Conservation (phyloP, 2,113 vertebrate genomes). For the Heterotis niloticus region DNA sequence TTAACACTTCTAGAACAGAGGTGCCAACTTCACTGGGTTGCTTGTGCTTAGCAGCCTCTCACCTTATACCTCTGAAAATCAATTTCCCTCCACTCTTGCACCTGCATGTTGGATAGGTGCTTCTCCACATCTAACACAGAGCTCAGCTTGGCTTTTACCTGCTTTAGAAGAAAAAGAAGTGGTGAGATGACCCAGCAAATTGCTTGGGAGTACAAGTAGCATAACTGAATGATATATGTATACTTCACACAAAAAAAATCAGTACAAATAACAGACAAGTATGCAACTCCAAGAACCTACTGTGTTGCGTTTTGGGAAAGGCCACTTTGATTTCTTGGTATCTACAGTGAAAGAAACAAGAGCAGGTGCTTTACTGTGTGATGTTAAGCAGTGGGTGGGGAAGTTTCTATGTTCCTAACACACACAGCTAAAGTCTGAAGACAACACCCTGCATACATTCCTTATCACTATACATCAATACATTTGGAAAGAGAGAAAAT, state of each 20-base stretch:
- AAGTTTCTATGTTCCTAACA: not conserved
- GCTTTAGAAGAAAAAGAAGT: not conserved
- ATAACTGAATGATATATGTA: too few relatives aligned
- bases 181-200: not conserved
- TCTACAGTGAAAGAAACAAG: constrained; percentile 58
- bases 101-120: constrained; percentile 65
- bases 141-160: constrained; percentile 78
- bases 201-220: too few relatives aligned
- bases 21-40: too few relatives aligned
- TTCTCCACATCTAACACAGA: constrained; percentile 70
- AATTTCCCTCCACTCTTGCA: constrained; percentile 59
- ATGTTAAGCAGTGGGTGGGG: not conserved
- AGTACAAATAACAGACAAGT: too few relatives aligned
- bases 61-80: constrained; percentile 79
- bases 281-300: constrained; percentile 56
- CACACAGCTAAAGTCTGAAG: not conserved
- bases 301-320: constrained; percentile 72
- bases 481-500: not conserved
- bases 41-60: not conserved
- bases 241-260: too few relatives aligned
- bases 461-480: not conserved
- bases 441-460: not conserved
- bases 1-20: too few relatives aligned
- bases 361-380: constrained; percentile 7
- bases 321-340: constrained; percentile 84